A percentile compares a stretch with the other conserved stretches of the same genome.
Evolutionary conservation across 1,140 invertebrate species (phyloP).

Genomic region (Rhyacophila brunnea): DNA sequence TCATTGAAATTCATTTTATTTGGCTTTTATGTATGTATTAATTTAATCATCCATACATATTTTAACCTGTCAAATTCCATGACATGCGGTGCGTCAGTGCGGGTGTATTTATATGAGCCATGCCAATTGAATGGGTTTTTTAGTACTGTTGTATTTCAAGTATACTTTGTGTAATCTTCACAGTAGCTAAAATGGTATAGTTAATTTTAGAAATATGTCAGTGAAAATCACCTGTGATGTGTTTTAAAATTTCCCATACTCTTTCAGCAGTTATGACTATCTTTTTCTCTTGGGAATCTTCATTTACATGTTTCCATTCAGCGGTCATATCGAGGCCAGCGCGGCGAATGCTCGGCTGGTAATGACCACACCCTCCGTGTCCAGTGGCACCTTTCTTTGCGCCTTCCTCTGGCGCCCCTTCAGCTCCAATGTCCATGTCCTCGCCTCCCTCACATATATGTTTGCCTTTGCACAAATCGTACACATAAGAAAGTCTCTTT

Average conservation of each 20-base stretch:
- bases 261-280: conserved; percentile 90
- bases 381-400: conserved; percentile 67
- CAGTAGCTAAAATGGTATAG: too few species aligned
- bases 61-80: too few species aligned
- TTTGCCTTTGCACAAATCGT: conserved; percentile 98
- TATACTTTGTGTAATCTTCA: too few species aligned
- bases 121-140: too few species aligned
- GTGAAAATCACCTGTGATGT: conserved; percentile 68
- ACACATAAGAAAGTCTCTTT: conserved; percentile 92
- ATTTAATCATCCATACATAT: too few species aligned
- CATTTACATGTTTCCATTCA: conserved; percentile 98
- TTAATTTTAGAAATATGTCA: too few species aligned
- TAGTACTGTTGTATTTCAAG: too few species aligned
- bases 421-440: conserved; percentile 90
- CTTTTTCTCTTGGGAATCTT: conserved; percentile 96
- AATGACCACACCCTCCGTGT: conserved; percentile 96
- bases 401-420: conserved; percentile 58
- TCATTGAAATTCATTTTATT: too few species aligned
- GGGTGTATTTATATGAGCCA: too few species aligned
- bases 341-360: conserved; percentile 90
- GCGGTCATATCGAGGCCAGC: conserved; percentile 89
- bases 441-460: conserved; percentile 98
- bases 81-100: too few species aligned
- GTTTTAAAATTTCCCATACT: conserved; percentile 95
- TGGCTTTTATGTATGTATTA: too few species aligned